Evolutionary conservation across 1,140 invertebrate genomes (phyloP).

Genomic region (Asobara japonica): DNA sequence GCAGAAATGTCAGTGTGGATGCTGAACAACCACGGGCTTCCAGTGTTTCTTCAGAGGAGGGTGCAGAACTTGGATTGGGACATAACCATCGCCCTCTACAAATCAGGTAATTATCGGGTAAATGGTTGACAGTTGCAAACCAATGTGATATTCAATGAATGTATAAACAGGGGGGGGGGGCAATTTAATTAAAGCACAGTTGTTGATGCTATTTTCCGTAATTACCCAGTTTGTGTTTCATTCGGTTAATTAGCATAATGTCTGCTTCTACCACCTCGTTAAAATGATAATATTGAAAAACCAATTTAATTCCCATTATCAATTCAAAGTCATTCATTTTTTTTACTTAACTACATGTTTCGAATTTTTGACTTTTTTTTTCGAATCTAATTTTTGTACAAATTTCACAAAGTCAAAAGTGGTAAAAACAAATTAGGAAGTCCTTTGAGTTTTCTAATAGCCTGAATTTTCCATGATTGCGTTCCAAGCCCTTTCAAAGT

Average conservation of each 20-base stretch:
- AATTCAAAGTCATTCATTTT: too few species aligned
- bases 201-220: not conserved
- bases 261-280: too few species aligned
- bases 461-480: too few species aligned
- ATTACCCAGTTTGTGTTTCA: not conserved
- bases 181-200: not conserved
- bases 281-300: too few species aligned
- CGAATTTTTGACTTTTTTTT: too few species aligned
- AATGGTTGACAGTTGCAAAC: not conserved
- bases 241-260: not conserved
- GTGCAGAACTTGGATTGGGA: constrained; percentile 52
- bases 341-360: too few species aligned
- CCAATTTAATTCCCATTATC: too few species aligned
- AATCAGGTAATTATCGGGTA: constrained; percentile 52
- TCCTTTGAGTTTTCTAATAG: too few species aligned
- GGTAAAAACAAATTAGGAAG: too few species aligned
- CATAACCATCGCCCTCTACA: constrained; percentile 59
- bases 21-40: constrained; percentile 68
- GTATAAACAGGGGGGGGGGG: not conserved
- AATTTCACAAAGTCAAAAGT: too few species aligned
- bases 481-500: not conserved
- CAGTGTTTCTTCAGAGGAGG: constrained; percentile 72
- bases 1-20: constrained; percentile 69
- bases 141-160: not conserved
- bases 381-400: too few species aligned